Conservation (phyloP, 2,797 vertebrate species). For the Stomatorhinus walkeri region DNA sequence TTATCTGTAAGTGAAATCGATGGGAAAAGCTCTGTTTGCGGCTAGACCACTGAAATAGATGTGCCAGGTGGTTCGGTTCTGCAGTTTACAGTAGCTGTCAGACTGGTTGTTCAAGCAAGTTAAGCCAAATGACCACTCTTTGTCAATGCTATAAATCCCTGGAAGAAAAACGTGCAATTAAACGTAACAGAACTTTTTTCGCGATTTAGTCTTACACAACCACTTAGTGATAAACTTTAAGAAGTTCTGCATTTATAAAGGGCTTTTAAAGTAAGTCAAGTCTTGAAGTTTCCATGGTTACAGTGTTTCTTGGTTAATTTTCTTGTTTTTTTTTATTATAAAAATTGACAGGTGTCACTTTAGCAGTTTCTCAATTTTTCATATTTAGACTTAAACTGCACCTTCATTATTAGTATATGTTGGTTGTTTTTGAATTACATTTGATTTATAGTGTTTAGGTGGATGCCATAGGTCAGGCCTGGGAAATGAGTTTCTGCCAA, state of each 20-base stretch:
- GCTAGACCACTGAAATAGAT: not conserved
- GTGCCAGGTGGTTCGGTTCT: not conserved
- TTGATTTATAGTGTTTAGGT: not conserved
- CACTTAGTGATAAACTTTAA: not conserved
- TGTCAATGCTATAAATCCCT: not conserved
- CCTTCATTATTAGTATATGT: not conserved
- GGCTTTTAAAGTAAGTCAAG: too few relatives aligned
- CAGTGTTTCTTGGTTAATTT: not conserved
- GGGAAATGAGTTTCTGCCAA: not conserved
- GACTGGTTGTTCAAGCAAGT: not conserved
- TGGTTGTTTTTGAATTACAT: not conserved
- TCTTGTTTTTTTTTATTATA: not conserved
- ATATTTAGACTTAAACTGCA: not conserved
- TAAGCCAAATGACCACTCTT: not conserved
- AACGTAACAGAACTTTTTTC: not conserved
- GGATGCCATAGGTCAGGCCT: not conserved
- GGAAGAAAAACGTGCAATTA: not conserved
- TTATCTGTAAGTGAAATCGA: not conserved
- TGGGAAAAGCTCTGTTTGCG: not conserved
- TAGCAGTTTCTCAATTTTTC: not conserved
- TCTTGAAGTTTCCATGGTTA: not conserved
- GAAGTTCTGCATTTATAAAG: not conserved
- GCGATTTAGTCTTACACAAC: not conserved
- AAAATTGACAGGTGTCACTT: not conserved
- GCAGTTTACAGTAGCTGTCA: not conserved